Base-by-base conservation (phyloP, 2,797 vertebrate species). In the Acanthopagrus latus region DNA sequence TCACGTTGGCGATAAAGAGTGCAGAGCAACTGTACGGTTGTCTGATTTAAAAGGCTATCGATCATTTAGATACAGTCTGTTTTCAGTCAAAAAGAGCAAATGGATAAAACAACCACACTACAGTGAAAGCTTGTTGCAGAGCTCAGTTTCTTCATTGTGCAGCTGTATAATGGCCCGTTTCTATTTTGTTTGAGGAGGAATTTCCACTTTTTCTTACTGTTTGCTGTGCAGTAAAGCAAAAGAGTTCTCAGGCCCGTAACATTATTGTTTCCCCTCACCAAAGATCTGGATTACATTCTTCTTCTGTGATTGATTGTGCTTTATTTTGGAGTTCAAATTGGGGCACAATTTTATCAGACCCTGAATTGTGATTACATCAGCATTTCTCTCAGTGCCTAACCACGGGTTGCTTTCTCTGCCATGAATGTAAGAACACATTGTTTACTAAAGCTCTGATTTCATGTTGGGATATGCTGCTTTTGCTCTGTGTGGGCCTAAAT, bases 381-480 rank as follows among this genome's bases (percentile, higher is more conserved):
- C 72, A 44, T 67, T 12, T 52, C 46, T 2, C 5, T 72, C 63
- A 0, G 48, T 29, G 58, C 60, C 47, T 47, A 17, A 69, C 75
- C 82, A 68, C 56, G 60, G 73, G 57, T 64, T 71, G 46, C 57
- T 69, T 46, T 82, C 55, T 66, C 50, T 79, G 57, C 72, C 55
- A 13, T 38, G 38, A 58, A 66, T 56, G 69, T 76, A 38, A 63
- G 62, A 77, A 74, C 75, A 56, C 65, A 48, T 73, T 86, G 81
- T 88, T 91, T 82, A 75, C 54, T 41, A 18, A 66, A 75, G 66
- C 77, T 78, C 60, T 14, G 79, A 71, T 82, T 88, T 82, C 69
- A 69, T 69, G 79, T 72, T 5, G 38, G 46, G 71, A 82, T 88
- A 29, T 57, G 75, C 75, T 67, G 72, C 77, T 74, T 59, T 69